phyloP scores from a whole-genome alignment of 2,888 invertebrate species.

The Sinohyriopsis cumingii region DNA sequence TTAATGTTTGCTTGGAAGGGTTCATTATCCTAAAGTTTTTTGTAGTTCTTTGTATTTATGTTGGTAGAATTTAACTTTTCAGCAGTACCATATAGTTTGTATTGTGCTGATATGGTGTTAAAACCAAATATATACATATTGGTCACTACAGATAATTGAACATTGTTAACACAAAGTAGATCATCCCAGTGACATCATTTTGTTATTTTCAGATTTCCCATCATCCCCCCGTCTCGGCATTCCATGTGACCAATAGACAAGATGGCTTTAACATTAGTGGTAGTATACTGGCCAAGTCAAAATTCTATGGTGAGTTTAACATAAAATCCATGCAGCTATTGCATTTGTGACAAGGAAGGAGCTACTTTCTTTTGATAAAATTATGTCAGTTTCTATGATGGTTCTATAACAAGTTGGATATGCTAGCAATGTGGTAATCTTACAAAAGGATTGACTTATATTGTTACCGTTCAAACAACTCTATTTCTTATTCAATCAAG shows the following conservation, averaged over 20 bases:
- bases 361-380: neutral
- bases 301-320: slow-evolving; percentile 86
- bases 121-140: too few species aligned
- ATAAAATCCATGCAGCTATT: neutral
- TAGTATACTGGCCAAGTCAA: slow-evolving; percentile 92
- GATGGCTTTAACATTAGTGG: slow-evolving; percentile 94
- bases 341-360: neutral
- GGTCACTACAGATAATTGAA: too few species aligned
- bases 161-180: neutral
- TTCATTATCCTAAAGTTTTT: too few species aligned
- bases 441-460: too few species aligned
- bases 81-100: too few species aligned
- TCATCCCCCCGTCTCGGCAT: slow-evolving; percentile 94
- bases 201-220: slow-evolving; percentile 82
- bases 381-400: neutral
- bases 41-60: too few species aligned
- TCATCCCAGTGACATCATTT: neutral
- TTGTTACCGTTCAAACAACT: too few species aligned
- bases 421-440: too few species aligned
- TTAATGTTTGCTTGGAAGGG: too few species aligned
- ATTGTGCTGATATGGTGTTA: too few species aligned
- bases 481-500: too few species aligned
- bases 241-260: slow-evolving; percentile 93
- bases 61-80: too few species aligned
- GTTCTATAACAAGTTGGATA: neutral